phyloP scores from a whole-genome alignment of 2,113 vertebrate genomes.

The Cyanoramphus novaezelandiae region DNA sequence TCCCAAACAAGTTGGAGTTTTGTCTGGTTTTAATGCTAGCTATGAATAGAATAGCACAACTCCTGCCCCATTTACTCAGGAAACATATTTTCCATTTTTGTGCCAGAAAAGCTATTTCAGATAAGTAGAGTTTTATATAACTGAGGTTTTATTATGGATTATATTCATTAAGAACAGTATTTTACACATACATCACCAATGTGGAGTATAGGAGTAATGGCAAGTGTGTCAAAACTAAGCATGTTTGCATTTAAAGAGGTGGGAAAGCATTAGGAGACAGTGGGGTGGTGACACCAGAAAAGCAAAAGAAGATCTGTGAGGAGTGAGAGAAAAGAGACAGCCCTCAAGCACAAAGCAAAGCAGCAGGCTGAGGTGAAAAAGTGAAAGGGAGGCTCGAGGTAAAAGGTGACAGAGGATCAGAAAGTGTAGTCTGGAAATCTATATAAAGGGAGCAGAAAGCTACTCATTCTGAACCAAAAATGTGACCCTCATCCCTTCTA shows the following conservation, averaged over 20 bases:
- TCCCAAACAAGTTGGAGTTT: neutral
- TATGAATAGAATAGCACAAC: neutral
- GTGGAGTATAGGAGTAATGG: neutral
- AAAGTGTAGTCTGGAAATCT: neutral
- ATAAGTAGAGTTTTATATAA: neutral
- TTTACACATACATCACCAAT: neutral
- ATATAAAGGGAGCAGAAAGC: neutral
- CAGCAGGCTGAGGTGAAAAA: neutral
- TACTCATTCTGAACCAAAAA: neutral
- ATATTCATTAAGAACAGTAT: neutral
- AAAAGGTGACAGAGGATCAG: conserved; percentile 1
- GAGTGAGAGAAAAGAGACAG: conserved; percentile 29
- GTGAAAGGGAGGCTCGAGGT: neutral
- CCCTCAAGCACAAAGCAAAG: neutral
- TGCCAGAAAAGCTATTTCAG: neutral
- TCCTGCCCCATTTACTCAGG: neutral
- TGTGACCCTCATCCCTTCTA: neutral
- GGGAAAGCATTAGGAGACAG: neutral
- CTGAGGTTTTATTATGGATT: neutral
- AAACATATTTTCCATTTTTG: neutral
- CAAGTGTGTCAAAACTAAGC: neutral
- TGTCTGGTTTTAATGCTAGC: neutral
- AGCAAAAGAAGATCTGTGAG: conserved; percentile 9
- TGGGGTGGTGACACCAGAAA: neutral
- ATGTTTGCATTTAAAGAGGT: neutral